phyloP scores from a whole-genome alignment of 2,888 invertebrate genomes.

The Habroteleia sp. region DNA sequence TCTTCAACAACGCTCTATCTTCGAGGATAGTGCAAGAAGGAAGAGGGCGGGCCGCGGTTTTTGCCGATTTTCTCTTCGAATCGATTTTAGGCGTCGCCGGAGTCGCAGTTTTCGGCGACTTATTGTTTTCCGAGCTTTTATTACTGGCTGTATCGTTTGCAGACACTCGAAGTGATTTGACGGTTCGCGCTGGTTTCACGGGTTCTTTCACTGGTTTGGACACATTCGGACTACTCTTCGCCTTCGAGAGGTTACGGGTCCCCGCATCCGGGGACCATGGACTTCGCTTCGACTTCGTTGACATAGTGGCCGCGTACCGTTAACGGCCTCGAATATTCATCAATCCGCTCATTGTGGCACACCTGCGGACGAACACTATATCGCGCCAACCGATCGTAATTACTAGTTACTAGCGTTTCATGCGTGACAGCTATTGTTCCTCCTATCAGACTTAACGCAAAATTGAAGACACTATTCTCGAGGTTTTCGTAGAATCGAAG shows the following conservation, averaged over 20 bases:
- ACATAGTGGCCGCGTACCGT: conserved; percentile 54
- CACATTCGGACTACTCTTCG: conserved; percentile 77
- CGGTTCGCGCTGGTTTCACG: conserved; percentile 19
- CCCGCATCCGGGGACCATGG: conserved; percentile 41
- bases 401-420: too few species aligned
- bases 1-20: too few species aligned
- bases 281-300: conserved; percentile 49
- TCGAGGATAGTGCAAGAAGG: conserved; percentile 77
- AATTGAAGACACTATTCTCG: background rate
- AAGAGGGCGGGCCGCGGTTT: conserved; percentile 21
- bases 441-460: background rate
- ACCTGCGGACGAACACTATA: conserved; percentile 13
- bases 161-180: conserved; percentile 15
- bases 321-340: conserved; percentile 51
- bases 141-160: conserved; percentile 13
- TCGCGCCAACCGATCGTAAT: background rate
- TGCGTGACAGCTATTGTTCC: too few species aligned
- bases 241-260: conserved; percentile 72
- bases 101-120: background rate
- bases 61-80: conserved; percentile 64
- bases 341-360: conserved; percentile 38
- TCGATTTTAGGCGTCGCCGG: conserved; percentile 48
- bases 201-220: conserved; percentile 66
- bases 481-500: background rate
- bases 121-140: conserved; percentile 8